Base-by-base conservation (phyloP, 1,140 invertebrate genomes). In the Sycophila sp. region DNA sequence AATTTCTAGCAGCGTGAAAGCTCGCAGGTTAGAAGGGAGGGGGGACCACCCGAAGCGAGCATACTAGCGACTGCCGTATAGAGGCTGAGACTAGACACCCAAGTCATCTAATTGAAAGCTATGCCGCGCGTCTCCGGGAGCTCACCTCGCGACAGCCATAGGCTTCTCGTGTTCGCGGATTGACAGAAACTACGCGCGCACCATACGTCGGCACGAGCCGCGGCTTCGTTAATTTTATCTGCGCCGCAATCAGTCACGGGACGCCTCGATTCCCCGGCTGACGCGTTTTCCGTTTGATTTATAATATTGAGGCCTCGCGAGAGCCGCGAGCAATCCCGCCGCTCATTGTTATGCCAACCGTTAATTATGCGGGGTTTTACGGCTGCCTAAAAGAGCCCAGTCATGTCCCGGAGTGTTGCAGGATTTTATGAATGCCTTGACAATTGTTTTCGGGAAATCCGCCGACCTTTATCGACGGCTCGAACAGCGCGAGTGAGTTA, bases 171-270 rank as follows among this genome's bases (percentile, higher is more conserved):
- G n/a, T 13, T 30, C 11, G 24, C 19, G n/a, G 59, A 66, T 56
- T 56, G 63, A 66, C 63, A 55, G 49, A 66, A 56, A 38, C 17
- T 30, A 17, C 55, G 13, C 32, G 38, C 34, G 24, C n/a, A 42
- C 4, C 7, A n/a, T 19, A 60, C 24, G 40, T 38, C 59, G 24
- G 42, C 63, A 34, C 30, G 24, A 2, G 51, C 38, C 30, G 17
- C 2, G 51, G 42, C n/a, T 59, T 68, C 66, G 66, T 68, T 68
- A 68, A 68, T 68, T 68, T 68, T 62, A 63, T 56, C 59, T 26
- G 36, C 55, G 8, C 2, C 28, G 38, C 38, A 67, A 67, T 67
- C 65, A 58, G 65, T 67, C 65, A 42, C 40, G 30, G 17, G 26
- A 15, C 36, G 22, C 28, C 36, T n/a, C 8, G 15, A 40, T n/a